phyloP scores from a whole-genome alignment of 2,888 invertebrate genomes.

The Monoplex corrugatus region DNA sequence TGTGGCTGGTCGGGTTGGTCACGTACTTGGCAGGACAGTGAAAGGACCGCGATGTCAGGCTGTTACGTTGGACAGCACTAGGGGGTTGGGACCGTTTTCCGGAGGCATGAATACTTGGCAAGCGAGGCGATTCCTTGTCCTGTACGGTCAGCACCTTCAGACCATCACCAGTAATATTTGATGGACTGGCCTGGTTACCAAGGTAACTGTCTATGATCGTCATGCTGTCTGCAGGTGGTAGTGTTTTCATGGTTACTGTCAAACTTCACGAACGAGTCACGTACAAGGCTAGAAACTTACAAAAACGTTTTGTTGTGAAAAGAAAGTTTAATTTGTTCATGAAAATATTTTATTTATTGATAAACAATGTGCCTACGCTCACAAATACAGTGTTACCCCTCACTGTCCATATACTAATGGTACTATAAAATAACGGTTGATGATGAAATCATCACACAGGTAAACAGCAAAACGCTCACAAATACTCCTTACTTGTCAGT shows the following conservation, averaged over 20 bases:
- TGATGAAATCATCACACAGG: no score
- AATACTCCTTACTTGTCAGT: no score
- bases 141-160: neutral
- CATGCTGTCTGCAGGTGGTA: neutral
- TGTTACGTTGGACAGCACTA: neutral
- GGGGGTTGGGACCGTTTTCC: neutral
- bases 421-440: no score
- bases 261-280: no score
- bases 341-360: no score
- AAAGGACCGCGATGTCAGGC: neutral
- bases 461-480: no score
- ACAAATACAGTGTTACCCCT: no score
- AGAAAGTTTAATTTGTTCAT: neutral
- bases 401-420: no score
- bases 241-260: neutral
- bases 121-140: neutral
- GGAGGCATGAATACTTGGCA: neutral
- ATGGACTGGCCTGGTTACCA: neutral
- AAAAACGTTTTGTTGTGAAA: neutral
- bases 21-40: neutral
- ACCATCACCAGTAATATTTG: neutral
- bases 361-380: no score
- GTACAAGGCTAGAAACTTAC: no score
- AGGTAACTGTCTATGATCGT: neutral
- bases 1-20: neutral